Percentiles rank a stretch among this genome's conserved stretches.
phyloP scores from a whole-genome alignment of 2,113 vertebrate genomes.

The Lagopus leucura region DNA sequence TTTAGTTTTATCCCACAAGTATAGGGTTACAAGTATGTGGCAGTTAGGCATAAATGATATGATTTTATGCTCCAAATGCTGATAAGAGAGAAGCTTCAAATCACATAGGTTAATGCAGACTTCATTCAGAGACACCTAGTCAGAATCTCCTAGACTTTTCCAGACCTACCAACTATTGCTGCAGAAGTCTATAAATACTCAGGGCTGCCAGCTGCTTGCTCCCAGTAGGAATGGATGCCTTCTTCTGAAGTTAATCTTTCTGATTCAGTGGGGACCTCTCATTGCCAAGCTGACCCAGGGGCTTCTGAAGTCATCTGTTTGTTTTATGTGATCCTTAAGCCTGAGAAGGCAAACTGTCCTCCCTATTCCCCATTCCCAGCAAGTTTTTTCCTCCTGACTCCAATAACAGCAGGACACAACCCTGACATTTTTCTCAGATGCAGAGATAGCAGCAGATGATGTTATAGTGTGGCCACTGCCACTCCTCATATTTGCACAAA shows the following conservation, averaged over 20 bases:
- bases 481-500: not conserved
- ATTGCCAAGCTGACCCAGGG: not conserved
- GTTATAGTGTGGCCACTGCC: not conserved
- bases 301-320: not conserved
- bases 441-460: not conserved
- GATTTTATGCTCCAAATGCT: constrained; percentile 76
- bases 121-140: constrained; percentile 60
- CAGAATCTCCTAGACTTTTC: not conserved
- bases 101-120: constrained; percentile 48
- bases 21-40: constrained; percentile 57
- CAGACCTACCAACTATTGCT: not conserved
- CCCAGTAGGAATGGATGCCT: not conserved
- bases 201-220: constrained; percentile 23
- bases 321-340: not conserved
- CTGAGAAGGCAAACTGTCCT: not conserved
- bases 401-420: not conserved
- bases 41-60: constrained; percentile 70
- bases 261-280: not conserved
- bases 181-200: constrained; percentile 49
- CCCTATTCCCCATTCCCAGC: not conserved
- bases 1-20: constrained; percentile 60
- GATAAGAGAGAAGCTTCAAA: constrained; percentile 61
- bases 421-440: not conserved
- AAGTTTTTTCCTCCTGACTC: not conserved
- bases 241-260: not conserved